A percentile compares a stretch with the other conserved stretches of the same genome.
Evolutionary conservation across 2,888 invertebrate species (phyloP).

Genomic region (Candidula unifasciata): DNA sequence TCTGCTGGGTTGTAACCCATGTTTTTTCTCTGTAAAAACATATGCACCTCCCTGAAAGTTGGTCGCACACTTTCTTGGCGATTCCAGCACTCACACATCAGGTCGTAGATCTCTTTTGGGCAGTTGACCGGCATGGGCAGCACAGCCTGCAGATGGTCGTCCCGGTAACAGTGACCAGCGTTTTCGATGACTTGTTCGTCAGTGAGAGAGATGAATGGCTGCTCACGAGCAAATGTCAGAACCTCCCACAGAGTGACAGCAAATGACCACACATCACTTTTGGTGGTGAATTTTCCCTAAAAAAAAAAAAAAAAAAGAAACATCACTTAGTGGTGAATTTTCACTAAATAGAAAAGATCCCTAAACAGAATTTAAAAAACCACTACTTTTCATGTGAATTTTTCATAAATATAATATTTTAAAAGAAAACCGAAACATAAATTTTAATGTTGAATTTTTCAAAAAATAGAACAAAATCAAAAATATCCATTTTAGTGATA

Average conservation of each 20-base stretch:
- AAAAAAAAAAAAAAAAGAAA: slow-evolving; percentile 60
- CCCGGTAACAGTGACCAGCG: slow-evolving; percentile 86
- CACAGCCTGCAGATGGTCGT: slow-evolving; percentile 82
- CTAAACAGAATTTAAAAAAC: no score
- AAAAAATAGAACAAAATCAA: no score
- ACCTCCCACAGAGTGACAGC: slow-evolving; percentile 93
- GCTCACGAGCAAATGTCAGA: slow-evolving; percentile 86
- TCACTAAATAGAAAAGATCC: no score
- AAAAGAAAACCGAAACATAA: no score
- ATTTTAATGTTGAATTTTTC: no score
- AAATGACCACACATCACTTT: slow-evolving; percentile 94
- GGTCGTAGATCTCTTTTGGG: slow-evolving; percentile 91
- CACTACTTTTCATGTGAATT: no score
- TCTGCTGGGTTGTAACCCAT: slow-evolving; percentile 78
- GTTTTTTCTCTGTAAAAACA: slow-evolving; percentile 84
- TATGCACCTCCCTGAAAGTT: slow-evolving; percentile 90
- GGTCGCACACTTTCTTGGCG: slow-evolving; percentile 88
- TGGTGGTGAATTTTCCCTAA: slow-evolving; percentile 90
- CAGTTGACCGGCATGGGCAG: slow-evolving; percentile 87
- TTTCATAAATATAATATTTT: no score
- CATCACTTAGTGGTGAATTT: no score
- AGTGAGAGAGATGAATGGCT: slow-evolving; percentile 86
- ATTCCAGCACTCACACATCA: slow-evolving; percentile 95
- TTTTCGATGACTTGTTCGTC: slow-evolving; percentile 90
- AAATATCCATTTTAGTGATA: no score